Evolutionary conservation across 1,140 invertebrate species (phyloP), one percentile per base, ranked within the genome.

Genomic region (Leptoteleia sp.): DNA sequence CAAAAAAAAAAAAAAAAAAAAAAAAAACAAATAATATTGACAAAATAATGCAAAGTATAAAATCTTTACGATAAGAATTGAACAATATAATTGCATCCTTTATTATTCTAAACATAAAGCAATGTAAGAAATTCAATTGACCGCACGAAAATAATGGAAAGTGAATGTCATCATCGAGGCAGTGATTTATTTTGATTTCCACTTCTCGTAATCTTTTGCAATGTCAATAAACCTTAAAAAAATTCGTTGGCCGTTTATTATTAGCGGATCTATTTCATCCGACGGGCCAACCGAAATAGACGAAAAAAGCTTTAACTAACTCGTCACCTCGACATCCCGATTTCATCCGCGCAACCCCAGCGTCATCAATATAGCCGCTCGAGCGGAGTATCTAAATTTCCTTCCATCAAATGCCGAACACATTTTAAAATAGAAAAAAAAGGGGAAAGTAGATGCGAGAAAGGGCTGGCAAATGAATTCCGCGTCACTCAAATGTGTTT

Each of bases 401-500:
- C 59, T 55, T n/a, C 70, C 45, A 48, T 67, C 61, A 52, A 52
- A 65, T 5, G 35, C 31, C 59, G 22, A 52, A 65, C 48, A 38
- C 4, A 43, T 52, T 67, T 48, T 61, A 54, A 68, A 67, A 76
- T 67, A 50, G 55, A 75, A 59, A 67, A 59, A 31, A 27, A 12
- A 3, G 16, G 0, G 27, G 16, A 57, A 75, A 57, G 54, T n/a
- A n/a, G n/a, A n/a, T n/a, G n/a, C n/a, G n/a, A n/a, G n/a, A n/a
- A n/a, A 33, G 11, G 5, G 11, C 8, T 27, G 35, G 45, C 43
- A 45, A 61, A 57, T 48, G 62, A 76, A 76, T 37, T 67, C 19
- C 54, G 33, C 25, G 72, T 76, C 72, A 76, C 54, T 68, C 54
- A 67, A 67, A 67, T 62, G 59, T 47, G 40, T 12, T 62, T 73